Evolutionary conservation across 2,888 invertebrate species (phyloP).

Genomic region (Strigamia transsilvanica): DNA sequence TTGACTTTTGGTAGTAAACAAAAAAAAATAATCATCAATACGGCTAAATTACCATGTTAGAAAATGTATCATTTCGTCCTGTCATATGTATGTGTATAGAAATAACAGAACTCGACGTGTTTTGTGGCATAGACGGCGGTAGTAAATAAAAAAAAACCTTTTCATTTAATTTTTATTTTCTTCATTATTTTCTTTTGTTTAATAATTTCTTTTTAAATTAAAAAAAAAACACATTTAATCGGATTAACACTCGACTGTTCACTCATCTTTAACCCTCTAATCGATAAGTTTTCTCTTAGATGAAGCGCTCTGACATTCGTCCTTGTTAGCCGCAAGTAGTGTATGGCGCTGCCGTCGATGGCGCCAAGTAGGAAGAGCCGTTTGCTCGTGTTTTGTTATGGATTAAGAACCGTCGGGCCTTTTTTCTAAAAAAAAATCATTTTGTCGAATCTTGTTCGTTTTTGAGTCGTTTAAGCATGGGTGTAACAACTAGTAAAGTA

Average conservation of each 20-base stretch:
- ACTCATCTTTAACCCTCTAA: not conserved
- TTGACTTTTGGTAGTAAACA: not conserved
- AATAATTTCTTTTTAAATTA: constrained; percentile 10
- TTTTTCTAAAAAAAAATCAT: not conserved
- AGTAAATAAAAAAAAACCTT: constrained; percentile 27
- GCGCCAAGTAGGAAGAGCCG: constrained; percentile 36
- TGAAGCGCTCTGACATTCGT: not conserved
- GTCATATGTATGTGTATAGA: constrained; percentile 49
- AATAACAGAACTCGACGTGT: constrained; percentile 24
- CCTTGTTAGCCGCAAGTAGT: not conserved
- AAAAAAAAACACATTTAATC: not conserved
- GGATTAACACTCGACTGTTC: not conserved
- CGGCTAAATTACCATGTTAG: constrained; percentile 31
- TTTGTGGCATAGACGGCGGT: constrained; percentile 33
- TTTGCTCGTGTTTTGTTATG: not conserved
- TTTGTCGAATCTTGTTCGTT: not conserved
- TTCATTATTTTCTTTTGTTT: constrained; percentile 18
- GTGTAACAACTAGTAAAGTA: constrained; percentile 32
- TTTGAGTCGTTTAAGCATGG: not conserved
- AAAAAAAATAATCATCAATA: constrained; percentile 4
- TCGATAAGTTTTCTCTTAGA: not conserved
- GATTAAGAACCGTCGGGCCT: not conserved
- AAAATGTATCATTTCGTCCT: constrained; percentile 48
- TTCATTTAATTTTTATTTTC: constrained; percentile 33
- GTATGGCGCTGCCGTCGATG: constrained; percentile 9